Base-by-base conservation (phyloP, 2,888 invertebrate genomes). In the Drosophila bunnanda region DNA sequence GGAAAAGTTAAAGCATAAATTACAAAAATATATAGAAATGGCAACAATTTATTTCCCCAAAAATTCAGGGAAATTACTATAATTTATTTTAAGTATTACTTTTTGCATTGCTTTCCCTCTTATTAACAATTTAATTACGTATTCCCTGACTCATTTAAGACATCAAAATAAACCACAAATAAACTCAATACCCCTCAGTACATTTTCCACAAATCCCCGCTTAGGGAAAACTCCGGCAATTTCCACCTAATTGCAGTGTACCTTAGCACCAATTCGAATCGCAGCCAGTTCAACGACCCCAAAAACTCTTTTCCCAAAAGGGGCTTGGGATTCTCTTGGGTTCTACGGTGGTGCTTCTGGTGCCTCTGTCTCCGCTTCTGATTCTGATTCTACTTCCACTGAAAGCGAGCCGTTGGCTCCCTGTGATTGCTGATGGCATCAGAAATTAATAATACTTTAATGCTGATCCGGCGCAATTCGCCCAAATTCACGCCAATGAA, bases 391-490 rank as follows among this genome's bases (percentile, higher is more conserved):
- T 53, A 65, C 77, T 85, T 86, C 81, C 78, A 73, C 60, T 58
- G 87, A 83, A 82, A 80, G 62, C 62, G 71, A 70, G 52, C 52
- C 48, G 20, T 50, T 15, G 65, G 59, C 44, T 73, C 54, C 57
- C 50, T 44, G 55, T 77, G 50, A 30, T 46, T 52, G 60, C 69
- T 83, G 86, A 81, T 83, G 83, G 78, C 81, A 64, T 32, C 43
- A 75, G 32, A 71, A 71, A 70, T 55, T 69, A 53, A 59, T 73
- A 70, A 59, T 32, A 53, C 38, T 36, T 71, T 71, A 76, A 15
- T 78, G 83, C 83, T 84, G 83, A 87, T 73, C 74, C 62, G 55
- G 76, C 74, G 52, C 65, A 61, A 87, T 75, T 75, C 36, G 67
- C 10, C 32, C 9, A 52, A 34, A 22, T 34, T 52, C 50, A 15